Evolutionary conservation across 2,797 vertebrate species (phyloP).

Genomic region (Florisuga fusca): DNA sequence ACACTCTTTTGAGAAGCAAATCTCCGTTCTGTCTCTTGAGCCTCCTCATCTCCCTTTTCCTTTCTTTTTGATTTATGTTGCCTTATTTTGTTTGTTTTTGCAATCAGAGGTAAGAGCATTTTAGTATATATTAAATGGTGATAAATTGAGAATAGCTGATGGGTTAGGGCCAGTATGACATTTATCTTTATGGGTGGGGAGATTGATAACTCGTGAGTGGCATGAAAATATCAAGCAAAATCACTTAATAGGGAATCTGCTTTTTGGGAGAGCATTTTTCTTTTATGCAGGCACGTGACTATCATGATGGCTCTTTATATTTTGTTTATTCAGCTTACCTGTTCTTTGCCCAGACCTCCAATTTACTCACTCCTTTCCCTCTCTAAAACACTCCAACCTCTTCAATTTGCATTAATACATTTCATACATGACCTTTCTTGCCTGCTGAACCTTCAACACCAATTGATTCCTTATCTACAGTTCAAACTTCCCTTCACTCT

Average conservation of each 20-base stretch:
- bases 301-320: slow-evolving; percentile 38
- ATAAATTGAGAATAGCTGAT: slow-evolving; percentile 77
- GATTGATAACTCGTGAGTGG: slow-evolving; percentile 67
- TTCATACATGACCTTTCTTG: neutral
- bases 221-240: slow-evolving; percentile 33
- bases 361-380: neutral
- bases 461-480: neutral
- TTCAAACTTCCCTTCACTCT: neutral
- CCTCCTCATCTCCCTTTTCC: slow-evolving; percentile 1
- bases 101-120: slow-evolving; percentile 69
- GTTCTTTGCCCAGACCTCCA: neutral
- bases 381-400: neutral
- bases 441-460: neutral
- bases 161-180: slow-evolving; percentile 62
- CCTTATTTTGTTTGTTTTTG: slow-evolving; percentile 75
- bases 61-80: slow-evolving; percentile 59
- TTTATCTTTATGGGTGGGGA: slow-evolving; percentile 76
- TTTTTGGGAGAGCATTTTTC: slow-evolving; percentile 70
- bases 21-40: neutral
- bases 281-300: neutral
- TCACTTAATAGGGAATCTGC: slow-evolving; percentile 66
- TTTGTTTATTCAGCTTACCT: slow-evolving; percentile 64
- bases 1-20: slow-evolving; percentile 12
- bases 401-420: neutral
- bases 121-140: slow-evolving; percentile 80